These are phyloP conservation scores for Cybosia mesomella DNA, from an alignment of 2,888 invertebrate species.

Conservation along the genomic window DNA sequence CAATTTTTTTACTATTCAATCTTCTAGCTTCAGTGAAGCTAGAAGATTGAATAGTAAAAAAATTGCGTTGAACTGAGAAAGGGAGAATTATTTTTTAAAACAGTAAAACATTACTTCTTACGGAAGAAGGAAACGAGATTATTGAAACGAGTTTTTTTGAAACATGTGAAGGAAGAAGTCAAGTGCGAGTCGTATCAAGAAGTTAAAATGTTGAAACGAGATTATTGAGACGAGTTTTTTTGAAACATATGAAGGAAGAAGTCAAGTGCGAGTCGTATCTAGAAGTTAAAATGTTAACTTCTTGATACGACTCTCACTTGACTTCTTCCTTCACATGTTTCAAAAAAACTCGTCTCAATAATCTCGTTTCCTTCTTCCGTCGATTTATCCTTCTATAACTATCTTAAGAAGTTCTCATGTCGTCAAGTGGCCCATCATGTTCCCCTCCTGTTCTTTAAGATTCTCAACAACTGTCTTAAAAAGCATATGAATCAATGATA, in stretches of 20 bases:
- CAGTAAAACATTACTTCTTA: no score
- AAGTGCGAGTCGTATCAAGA: neutral
- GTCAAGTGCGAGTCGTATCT: neutral
- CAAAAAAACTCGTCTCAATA: no score
- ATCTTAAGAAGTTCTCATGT: neutral
- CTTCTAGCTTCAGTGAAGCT: no score
- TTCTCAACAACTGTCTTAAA: conserved; percentile 3
- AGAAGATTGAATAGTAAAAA: no score
- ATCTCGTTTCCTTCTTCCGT: neutral
- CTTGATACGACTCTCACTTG: neutral
- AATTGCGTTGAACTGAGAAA: no score
- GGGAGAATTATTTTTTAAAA: no score
- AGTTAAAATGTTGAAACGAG: neutral
- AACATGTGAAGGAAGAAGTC: neutral
- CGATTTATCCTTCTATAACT: neutral
- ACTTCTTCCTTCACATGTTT: neutral
- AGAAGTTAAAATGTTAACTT: neutral
- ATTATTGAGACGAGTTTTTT: no score
- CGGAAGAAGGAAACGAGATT: neutral
- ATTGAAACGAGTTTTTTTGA: neutral
- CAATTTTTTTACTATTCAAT: no score
- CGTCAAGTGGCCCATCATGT: neutral
- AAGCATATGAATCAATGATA: conserved; percentile 52
- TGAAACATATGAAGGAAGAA: neutral
- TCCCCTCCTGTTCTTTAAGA: neutral